Base-by-base conservation (phyloP, 2,888 invertebrate genomes). In the Pinctada fucata region DNA sequence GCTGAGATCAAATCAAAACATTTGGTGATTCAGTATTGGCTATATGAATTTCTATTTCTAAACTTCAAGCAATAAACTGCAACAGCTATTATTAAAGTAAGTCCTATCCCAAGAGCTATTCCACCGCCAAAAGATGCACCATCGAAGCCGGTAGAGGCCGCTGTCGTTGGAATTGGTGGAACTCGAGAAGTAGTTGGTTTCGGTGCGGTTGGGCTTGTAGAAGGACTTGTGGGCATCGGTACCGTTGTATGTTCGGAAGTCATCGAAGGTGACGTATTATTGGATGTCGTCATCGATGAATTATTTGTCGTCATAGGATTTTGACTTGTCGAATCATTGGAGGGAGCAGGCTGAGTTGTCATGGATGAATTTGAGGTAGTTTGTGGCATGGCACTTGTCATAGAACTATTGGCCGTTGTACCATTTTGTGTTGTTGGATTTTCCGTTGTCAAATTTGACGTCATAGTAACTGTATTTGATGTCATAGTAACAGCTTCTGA, bases 51-150 rank as follows among this genome's bases (percentile, higher is more conserved):
- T 2, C 16, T 8, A 65, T 69, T 68, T 48, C 73, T 69, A 58
- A 51, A 50, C 58, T 69, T 78, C n/a, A 73, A 73, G 16, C 67
- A 69, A 65, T 78, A 78, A 3, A 78, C 49, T 10, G 68, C 63
- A 10, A 73, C n/a, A 8, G 51, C 45, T 3, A 78, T 8, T 2
- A 78, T 63, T n/a, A 73, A 67, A 5, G 69, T 16, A 10, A 74
- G 58, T 2, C 51, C 78, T 3, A 78, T n/a, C 0, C 78, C 78
- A 1, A 78, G 49, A 63, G 65, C 78, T 4, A 78, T 78, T 2
- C 78, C 78, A 13, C 78, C 78, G 0, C 73, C 78, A 47, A 78
- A 78, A 49, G 73, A 73, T 13, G 73, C 78, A 3, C 78, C 78
- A 45, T 31, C 67, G n/a, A 78, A 78, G 31, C 49, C 49, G 50